phyloP scores from a whole-genome alignment of 2,888 invertebrate genomes.

The Apamea epomidion region DNA sequence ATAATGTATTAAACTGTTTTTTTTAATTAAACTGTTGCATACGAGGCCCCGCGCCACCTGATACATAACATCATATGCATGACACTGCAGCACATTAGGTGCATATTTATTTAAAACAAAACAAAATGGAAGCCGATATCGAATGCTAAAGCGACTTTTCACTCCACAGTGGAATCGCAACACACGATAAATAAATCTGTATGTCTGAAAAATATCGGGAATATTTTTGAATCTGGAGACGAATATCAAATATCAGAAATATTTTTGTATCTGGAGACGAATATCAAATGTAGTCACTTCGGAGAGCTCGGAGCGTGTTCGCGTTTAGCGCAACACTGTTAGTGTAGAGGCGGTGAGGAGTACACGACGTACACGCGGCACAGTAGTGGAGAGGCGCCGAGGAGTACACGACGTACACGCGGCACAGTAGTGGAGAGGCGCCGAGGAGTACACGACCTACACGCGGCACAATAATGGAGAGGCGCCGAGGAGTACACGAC shows the following conservation, averaged over 20 bases:
- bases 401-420: neutral
- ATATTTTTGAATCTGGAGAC: conserved; percentile 29
- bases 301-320: conserved; percentile 13
- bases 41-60: neutral
- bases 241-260: conserved; percentile 33
- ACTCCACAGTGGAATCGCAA: conserved; percentile 4
- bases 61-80: conserved; percentile 41
- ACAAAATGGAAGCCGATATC: neutral
- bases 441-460: no score
- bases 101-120: conserved; percentile 24
- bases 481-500: neutral
- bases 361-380: no score
- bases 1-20: no score
- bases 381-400: neutral
- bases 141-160: conserved; percentile 4
- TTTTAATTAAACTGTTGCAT: conserved; percentile 55
- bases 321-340: conserved; percentile 1
- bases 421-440: neutral
- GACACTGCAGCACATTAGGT: conserved; percentile 14
- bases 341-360: neutral
- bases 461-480: neutral
- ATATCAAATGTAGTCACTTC: conserved; percentile 47
- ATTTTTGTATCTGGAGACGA: conserved; percentile 29
- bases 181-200: conserved; percentile 30
- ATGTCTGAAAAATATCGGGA: conserved; percentile 21